Evolutionary conservation across 2,888 invertebrate genomes (phyloP), one percentile per base, ranked within the genome.

Genomic region (Agapostemon virescens): DNA sequence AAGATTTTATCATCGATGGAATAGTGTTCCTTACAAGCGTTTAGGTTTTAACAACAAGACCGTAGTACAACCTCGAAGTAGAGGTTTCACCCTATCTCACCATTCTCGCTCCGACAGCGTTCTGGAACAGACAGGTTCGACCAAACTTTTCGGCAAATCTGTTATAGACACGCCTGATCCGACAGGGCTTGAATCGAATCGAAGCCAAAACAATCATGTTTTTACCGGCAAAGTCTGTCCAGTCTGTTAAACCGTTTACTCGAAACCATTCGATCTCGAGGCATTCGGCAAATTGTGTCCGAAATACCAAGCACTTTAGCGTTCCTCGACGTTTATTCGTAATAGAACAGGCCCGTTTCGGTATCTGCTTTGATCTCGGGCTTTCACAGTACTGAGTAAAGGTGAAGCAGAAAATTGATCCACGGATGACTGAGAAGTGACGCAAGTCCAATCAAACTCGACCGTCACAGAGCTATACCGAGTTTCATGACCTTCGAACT

Each of bases 391-490:
- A 0, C 5, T 13, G 15, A 15, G 23, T 26, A 52, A 52, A 52
- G 52, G 52, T 15, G 52, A 52, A 52, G 52, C 52, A 52, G 52
- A 52, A 52, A 52, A 52, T 52, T n/a, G 52, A 52, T 5, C 23
- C 52, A 52, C 52, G 52, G 23, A 5, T 52, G 52, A 52, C 23
- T 52, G 52, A 52, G 52, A 52, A 26, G 52, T 52, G 52, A 52
- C 52, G 52, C 52, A 52, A 52, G 23, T 52, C 15, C 52, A 52
- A 52, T 52, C 52, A 52, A 23, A 52, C 52, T 52, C 52, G 23
- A 52, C 26, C 52, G 23, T 26, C 23, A 26, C 52, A 26, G 52
- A 52, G 52, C 52, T 23, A 23, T 23, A 52, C 52, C 52, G 15
- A 52, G 52, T 15, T 52, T 26, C 52, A 15, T 6, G 52, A 52